A percentile compares a stretch with the other conserved stretches of the same genome.
These are phyloP conservation scores for Ceyx margarethae DNA, from an alignment of 2,113 vertebrate genomes.

Conservation along the genomic window DNA sequence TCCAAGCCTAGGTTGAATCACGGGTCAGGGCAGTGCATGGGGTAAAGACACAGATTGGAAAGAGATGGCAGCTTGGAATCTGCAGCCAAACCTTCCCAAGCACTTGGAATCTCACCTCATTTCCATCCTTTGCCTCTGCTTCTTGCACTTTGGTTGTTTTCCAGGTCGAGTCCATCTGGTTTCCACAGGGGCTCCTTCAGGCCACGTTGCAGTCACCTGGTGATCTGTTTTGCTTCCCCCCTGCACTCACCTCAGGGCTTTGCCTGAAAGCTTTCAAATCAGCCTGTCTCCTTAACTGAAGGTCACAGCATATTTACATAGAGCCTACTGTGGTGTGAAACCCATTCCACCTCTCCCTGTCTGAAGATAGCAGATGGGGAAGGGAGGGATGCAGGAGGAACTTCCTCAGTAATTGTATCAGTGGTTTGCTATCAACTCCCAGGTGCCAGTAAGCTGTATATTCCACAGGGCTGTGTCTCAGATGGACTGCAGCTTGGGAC, in stretches of 20 bases:
- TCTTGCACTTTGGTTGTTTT: not conserved
- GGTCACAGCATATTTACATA: not conserved
- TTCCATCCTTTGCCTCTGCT: slow-evolving; percentile 11
- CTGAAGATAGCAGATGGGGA: not conserved
- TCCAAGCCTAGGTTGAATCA: slow-evolving; percentile 44
- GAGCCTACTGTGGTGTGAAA: not conserved
- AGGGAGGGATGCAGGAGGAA: not conserved
- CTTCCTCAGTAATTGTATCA: not conserved
- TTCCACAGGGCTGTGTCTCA: not conserved
- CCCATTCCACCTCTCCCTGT: not conserved
- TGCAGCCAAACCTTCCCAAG: not conserved
- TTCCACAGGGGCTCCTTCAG: not conserved
- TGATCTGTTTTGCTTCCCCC: not conserved
- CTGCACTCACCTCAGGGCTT: not conserved
- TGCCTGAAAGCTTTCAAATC: not conserved
- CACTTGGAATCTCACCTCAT: not conserved
- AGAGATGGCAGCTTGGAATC: slow-evolving; percentile 21
- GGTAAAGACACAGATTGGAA: not conserved
- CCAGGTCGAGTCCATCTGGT: not conserved
- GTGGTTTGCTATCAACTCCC: not conserved
- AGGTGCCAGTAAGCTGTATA: not conserved
- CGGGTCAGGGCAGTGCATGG: slow-evolving; percentile 9
- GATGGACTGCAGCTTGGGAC: not conserved
- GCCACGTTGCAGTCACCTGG: not conserved
- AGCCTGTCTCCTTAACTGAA: not conserved